Base-by-base conservation (phyloP, 2,888 invertebrate species). In the Pristionchus arcanus region DNA sequence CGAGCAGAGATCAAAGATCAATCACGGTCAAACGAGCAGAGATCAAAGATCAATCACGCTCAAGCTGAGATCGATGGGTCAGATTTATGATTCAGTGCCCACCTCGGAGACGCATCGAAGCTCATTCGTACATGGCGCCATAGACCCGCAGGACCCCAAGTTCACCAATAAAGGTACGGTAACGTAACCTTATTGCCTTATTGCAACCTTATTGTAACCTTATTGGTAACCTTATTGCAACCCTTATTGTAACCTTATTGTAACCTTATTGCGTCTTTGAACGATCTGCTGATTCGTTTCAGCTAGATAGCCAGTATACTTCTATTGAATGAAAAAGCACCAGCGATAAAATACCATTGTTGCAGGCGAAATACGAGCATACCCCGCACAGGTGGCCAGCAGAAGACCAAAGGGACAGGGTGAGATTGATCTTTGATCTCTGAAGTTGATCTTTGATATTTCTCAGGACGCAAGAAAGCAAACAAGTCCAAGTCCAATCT, bases 291-390 rank as follows among this genome's bases (percentile, higher is more conserved):
- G n/a, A n/a, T n/a, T n/a, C n/a, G n/a, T n/a, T n/a, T n/a, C n/a
- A n/a, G n/a, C n/a, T n/a, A n/a, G n/a, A n/a, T n/a, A n/a, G n/a
- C 4, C 68, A 19, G 11, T 53, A 53, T 15, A 53, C 53, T 53
- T 11, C 53, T 7, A 53, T 53, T 11, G 53, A 53, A 16, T 68
- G 34, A 31, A 74, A 9, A 31, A 31, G n/a, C 31, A 11, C 42
- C 42, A 49, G 49, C 28, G 83, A 53, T 83, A 28, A 83, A n/a
- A 81, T 3, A 81, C n/a, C 81, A 81, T 4, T 49, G 5, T 81
- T 37, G 19, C 81, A 89, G 89, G 89, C 11, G 81, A 89, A 16
- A 89, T 89, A 28, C 89, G 89, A 25, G 89, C 89, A 11, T 89
- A 89, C 25, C 89, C 89, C 3, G 81, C 83, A 16, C 89, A 89